These are phyloP conservation scores for Magallana gigas DNA, from an alignment of 1,140 invertebrate species.

Conservation along the genomic window DNA sequence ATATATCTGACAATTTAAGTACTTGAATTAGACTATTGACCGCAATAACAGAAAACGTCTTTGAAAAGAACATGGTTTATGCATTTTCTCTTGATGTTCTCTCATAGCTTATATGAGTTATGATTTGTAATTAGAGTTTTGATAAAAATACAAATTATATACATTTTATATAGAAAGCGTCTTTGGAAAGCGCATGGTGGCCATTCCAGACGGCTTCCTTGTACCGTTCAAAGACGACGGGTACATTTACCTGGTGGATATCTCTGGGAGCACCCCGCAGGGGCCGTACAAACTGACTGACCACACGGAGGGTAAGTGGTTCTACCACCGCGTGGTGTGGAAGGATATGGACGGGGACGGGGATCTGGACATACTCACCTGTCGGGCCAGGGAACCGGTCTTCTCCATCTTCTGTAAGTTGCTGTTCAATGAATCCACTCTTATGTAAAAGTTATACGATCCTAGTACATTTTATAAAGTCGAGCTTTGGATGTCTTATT, in stretches of 20 bases:
- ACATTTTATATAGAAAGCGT: constrained; percentile 59
- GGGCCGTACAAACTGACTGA: constrained; percentile 73
- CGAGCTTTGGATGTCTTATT: too few species aligned
- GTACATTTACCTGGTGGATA: constrained; percentile 76
- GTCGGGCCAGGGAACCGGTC: constrained; percentile 71
- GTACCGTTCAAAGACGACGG: constrained; percentile 78
- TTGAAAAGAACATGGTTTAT: too few species aligned
- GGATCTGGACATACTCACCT: constrained; percentile 77
- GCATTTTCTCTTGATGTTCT: too few species aligned
- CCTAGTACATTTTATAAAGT: too few species aligned
- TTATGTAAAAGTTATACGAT: too few species aligned
- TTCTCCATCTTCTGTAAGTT: constrained; percentile 49
- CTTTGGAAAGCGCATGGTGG: constrained; percentile 61
- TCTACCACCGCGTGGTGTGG: constrained; percentile 79
- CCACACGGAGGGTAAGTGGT: constrained; percentile 72
- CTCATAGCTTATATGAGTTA: too few species aligned
- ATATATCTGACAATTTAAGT: too few species aligned
- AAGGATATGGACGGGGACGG: constrained; percentile 80
- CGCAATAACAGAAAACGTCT: too few species aligned
- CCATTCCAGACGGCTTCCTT: constrained; percentile 76
- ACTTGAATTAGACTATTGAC: too few species aligned
- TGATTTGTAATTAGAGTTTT: too few species aligned
- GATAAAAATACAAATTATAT: neutral
- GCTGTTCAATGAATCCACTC: too few species aligned
- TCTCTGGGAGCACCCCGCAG: constrained; percentile 61